These are phyloP conservation scores for Cylindroiulus punctatus DNA, from an alignment of 2,888 invertebrate species.

Conservation along the genomic window DNA sequence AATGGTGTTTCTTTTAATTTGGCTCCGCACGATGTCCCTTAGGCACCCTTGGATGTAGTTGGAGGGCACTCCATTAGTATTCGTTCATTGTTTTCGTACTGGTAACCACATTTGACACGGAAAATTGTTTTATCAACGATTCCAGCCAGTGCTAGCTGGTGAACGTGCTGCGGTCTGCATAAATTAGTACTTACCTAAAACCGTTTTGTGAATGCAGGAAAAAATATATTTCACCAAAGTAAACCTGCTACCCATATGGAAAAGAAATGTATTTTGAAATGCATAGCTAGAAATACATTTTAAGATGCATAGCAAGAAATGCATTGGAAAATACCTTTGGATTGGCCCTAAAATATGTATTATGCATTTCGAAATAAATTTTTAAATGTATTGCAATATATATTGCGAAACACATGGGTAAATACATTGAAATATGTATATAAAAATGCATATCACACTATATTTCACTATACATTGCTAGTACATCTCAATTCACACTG, in stretches of 20 bases:
- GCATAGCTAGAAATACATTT: no score
- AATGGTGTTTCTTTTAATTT: slow-evolving; percentile 42
- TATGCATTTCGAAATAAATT: no score
- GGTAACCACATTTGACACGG: neutral
- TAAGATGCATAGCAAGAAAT: no score
- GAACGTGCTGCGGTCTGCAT: neutral
- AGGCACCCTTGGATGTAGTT: slow-evolving; percentile 34
- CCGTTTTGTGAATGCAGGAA: neutral
- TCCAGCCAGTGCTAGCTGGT: neutral
- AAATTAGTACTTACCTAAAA: slow-evolving; percentile 1
- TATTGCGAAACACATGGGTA: no score
- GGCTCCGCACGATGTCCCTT: slow-evolving; percentile 19
- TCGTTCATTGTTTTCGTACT: neutral
- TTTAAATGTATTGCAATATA: no score
- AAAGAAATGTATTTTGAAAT: no score
- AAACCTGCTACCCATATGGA: neutral
- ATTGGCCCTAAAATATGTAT: no score
- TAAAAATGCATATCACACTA: no score
- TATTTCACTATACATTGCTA: no score
- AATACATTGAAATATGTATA: no score
- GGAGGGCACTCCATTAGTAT: slow-evolving; percentile 40
- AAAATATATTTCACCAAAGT: neutral
- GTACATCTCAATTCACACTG: no score
- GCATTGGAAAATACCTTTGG: no score
- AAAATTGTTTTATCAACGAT: neutral